Conservation (phyloP, 1,140 invertebrate species). For the Drosophila pseudoobscura region DNA sequence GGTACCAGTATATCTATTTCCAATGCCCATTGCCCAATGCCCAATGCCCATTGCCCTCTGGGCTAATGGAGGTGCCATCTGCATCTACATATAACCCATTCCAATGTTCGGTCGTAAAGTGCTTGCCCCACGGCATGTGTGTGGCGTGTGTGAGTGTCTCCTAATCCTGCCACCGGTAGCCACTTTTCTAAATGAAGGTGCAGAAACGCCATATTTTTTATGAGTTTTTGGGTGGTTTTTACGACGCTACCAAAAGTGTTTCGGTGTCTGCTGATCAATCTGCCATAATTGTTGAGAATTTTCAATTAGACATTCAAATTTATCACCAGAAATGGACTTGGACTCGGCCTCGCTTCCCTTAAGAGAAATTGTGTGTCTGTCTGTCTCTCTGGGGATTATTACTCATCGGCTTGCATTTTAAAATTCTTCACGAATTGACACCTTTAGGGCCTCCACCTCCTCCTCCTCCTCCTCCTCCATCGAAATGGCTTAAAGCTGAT, state of each 20-base stretch:
- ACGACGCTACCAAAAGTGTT: constrained; percentile 29
- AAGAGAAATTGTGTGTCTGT: constrained; percentile 3
- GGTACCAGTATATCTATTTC: constrained; percentile 22
- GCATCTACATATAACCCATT: constrained; percentile 4
- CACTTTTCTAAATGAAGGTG: constrained; percentile 44
- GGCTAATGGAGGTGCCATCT: constrained; percentile 64
- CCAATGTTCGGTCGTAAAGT: constrained; percentile 45
- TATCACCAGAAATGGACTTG: constrained; percentile 39
- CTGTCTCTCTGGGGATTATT: constrained; percentile 51
- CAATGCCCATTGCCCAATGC: constrained; percentile 3
- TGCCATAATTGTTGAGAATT: constrained; percentile 57
- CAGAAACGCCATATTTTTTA: constrained; percentile 37
- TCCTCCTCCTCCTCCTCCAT: constrained; percentile 1
- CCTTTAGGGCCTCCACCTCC: constrained; percentile 42
- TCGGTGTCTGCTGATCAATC: constrained; percentile 51
- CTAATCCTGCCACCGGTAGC: constrained; percentile 50
- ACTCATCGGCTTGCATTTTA: constrained; percentile 73
- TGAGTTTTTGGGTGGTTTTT: constrained; percentile 39
- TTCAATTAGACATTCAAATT: constrained; percentile 70
- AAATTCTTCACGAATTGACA: constrained; percentile 77
- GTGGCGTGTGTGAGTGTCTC: constrained; percentile 41
- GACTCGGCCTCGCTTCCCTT: constrained; percentile 5
- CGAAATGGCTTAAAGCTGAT: constrained; percentile 62
- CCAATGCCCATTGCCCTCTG: constrained; percentile 13
- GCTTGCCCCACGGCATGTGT: constrained; percentile 26